A percentile compares a stretch with the other conserved stretches of the same genome.
phyloP scores from a whole-genome alignment of 1,140 invertebrate genomes.

The Drosophila tani region DNA sequence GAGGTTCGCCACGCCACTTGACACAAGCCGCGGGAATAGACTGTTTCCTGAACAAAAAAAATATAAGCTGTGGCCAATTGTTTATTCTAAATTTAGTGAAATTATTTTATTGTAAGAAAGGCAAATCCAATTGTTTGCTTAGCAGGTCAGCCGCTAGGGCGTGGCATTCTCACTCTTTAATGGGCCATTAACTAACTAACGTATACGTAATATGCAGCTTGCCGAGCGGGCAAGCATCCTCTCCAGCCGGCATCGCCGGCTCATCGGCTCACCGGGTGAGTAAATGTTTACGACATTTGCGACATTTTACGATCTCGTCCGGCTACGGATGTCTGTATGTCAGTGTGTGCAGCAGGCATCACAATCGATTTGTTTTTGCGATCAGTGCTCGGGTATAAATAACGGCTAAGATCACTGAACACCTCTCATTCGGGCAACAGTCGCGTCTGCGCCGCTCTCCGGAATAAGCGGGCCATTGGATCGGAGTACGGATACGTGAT shows the following conservation, averaged over 20 bases:
- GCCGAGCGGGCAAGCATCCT: constrained; percentile 2
- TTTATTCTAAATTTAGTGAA: constrained; percentile 5
- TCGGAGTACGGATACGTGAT: constrained; percentile 13
- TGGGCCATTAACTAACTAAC: constrained; percentile 9
- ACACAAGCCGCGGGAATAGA: constrained; percentile 4
- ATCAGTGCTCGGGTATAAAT: constrained; percentile 55
- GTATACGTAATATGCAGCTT: constrained; percentile 23
- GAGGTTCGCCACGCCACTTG: constrained; percentile 24
- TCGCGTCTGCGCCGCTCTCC: constrained; percentile 18
- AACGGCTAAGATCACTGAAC: constrained; percentile 24
- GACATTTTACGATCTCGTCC: constrained; percentile 29
- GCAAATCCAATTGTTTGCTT: background rate
- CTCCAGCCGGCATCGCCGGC: background rate
- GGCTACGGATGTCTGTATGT: constrained; percentile 6
- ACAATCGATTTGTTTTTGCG: constrained; percentile 35
- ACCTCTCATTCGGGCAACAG: constrained; percentile 46
- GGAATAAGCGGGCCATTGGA: constrained; percentile 1
- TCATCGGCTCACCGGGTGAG: background rate
- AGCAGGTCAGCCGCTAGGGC: constrained; percentile 10
- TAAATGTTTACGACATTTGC: constrained; percentile 13
- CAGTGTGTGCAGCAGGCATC: background rate
- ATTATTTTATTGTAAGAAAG: background rate
- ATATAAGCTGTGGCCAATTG: background rate
- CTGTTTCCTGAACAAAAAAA: background rate
- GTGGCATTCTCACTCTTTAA: constrained; percentile 9